phyloP scores from a whole-genome alignment of 2,797 vertebrate genomes.

The Hydrocynus forskahlii region DNA sequence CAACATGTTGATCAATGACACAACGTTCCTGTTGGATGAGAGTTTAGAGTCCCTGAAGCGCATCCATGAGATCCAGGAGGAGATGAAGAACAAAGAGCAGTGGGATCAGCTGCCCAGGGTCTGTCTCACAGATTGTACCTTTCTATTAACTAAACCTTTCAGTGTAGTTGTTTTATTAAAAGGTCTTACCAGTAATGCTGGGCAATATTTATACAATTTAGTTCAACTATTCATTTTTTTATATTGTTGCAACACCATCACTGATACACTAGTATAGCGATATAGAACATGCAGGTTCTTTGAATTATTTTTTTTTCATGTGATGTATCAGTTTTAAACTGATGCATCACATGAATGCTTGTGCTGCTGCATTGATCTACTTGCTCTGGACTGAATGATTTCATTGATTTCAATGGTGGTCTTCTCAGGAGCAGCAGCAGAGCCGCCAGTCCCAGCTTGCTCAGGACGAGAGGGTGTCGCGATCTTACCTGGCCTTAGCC shows the following conservation, averaged over 20 bases:
- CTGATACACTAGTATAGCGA: no score
- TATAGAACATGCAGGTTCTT: no score
- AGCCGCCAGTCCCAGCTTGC: slow-evolving; percentile 95
- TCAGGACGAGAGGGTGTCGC: slow-evolving; percentile 96
- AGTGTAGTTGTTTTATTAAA: neutral
- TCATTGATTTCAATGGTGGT: slow-evolving; percentile 20
- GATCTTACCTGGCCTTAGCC: slow-evolving; percentile 95
- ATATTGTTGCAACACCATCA: no score
- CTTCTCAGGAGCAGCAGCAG: slow-evolving; percentile 93
- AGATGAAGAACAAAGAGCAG: slow-evolving; percentile 98
- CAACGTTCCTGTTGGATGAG: slow-evolving; percentile 97
- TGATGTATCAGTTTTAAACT: neutral
- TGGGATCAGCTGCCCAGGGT: slow-evolving; percentile 97
- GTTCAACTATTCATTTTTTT: no score
- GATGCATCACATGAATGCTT: neutral
- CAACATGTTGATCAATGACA: slow-evolving; percentile 99
- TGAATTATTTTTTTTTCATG: no score
- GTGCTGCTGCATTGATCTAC: neutral
- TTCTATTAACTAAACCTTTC: neutral
- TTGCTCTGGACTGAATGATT: neutral
- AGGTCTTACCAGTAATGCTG: neutral
- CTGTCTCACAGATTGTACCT: slow-evolving; percentile 22
- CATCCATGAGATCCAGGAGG: slow-evolving; percentile 98
- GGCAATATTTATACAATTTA: neutral
- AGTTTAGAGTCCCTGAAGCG: slow-evolving; percentile 98